A percentile compares a stretch with the other conserved stretches of the same genome.
Evolutionary conservation across 1,140 invertebrate species (phyloP).

Genomic region (Megalopta genalis): DNA sequence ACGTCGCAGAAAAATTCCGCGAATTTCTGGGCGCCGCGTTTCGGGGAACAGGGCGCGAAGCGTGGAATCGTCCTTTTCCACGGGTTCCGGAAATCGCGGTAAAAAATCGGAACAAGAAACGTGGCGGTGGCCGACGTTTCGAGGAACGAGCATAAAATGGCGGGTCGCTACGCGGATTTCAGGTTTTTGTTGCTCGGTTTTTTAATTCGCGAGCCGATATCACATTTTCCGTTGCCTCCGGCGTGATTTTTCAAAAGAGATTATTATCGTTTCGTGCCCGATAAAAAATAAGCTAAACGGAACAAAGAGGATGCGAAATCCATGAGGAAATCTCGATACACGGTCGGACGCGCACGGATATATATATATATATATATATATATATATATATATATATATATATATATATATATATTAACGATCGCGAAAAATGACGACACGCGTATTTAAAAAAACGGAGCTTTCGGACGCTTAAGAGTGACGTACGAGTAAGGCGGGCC

Average conservation of each 20-base stretch:
- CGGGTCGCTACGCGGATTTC: background rate
- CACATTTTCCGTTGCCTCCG: background rate
- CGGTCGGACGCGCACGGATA: background rate
- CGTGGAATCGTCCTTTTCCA: background rate
- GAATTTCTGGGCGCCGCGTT: too few species aligned
- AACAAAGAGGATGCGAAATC: background rate
- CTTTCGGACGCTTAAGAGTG: background rate
- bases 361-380: too few species aligned
- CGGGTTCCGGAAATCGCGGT: background rate
- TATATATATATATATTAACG: too few species aligned
- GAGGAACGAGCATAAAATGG: background rate
- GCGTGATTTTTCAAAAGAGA: background rate
- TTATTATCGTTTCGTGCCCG: too few species aligned
- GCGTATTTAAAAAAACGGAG: background rate
- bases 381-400: too few species aligned
- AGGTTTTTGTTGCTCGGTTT: background rate
- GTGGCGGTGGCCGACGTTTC: background rate
- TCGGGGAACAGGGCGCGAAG: too few species aligned
- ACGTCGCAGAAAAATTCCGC: too few species aligned
- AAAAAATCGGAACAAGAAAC: background rate
- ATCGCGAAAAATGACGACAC: background rate
- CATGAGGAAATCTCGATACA: too few species aligned
- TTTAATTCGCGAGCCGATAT: background rate
- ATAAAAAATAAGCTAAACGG: too few species aligned
- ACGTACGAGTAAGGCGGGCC: background rate